Evolutionary conservation across 2,797 vertebrate genomes (phyloP).

Genomic region (Emys orbicularis): DNA sequence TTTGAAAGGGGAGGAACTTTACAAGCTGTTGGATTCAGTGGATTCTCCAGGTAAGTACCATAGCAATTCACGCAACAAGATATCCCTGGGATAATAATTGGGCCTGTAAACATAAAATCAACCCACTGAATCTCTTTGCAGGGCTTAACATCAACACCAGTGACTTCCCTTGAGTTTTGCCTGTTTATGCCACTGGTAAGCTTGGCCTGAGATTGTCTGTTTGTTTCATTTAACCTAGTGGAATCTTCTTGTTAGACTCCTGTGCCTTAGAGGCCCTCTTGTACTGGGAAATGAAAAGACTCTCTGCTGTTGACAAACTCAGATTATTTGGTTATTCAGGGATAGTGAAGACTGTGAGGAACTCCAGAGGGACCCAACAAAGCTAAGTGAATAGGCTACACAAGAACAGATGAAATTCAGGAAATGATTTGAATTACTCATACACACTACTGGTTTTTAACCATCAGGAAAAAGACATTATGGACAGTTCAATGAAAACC

Average conservation of each 20-base stretch:
- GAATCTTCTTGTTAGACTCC: not conserved
- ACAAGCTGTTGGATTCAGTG: not conserved
- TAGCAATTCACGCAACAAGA: fast-evolving
- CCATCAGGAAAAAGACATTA: not conserved
- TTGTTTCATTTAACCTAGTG: not conserved
- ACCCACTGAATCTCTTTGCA: not conserved
- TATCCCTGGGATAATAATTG: not conserved
- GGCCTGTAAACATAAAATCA: not conserved
- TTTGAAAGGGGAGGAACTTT: not conserved
- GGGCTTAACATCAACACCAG: not conserved
- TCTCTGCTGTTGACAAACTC: not conserved
- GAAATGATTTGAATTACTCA: not conserved
- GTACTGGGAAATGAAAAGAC: not conserved
- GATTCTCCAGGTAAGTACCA: not conserved
- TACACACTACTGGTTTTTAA: not conserved
- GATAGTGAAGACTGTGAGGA: not conserved
- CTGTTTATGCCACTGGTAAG: not conserved
- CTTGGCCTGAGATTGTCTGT: not conserved
- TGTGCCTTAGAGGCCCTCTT: not conserved
- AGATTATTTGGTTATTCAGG: not conserved
- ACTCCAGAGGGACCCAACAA: not conserved
- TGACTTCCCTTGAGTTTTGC: not conserved
- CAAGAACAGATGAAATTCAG: not conserved
- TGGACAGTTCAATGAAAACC: not conserved
- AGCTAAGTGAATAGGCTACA: not conserved